phyloP scores from a whole-genome alignment of 2,888 invertebrate species.

The Rhabditophanes sp. region DNA sequence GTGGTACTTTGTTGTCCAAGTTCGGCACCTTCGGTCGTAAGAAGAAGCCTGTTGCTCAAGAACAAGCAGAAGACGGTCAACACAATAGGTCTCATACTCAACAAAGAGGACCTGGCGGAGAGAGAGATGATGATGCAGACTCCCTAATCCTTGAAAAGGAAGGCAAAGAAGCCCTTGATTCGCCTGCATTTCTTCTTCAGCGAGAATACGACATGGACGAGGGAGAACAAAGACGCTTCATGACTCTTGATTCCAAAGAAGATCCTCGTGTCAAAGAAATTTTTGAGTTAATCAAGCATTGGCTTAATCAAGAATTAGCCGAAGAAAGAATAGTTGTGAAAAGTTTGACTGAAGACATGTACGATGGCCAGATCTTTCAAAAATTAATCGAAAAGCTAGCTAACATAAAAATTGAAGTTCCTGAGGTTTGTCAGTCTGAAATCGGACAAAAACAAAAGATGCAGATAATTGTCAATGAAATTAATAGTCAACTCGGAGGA shows the following conservation, averaged over 20 bases:
- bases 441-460: constrained; percentile 90
- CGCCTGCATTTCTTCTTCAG: constrained; percentile 26
- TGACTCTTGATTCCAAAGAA: constrained; percentile 70
- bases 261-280: constrained; percentile 55
- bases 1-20: too few relatives aligned
- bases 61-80: constrained; percentile 3
- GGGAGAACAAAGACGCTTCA: constrained; percentile 86
- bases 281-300: constrained; percentile 64
- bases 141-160: constrained; percentile 31
- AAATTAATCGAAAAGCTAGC: constrained; percentile 52
- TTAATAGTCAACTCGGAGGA: constrained; percentile 51
- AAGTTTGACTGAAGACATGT: constrained; percentile 83
- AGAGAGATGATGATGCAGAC: constrained; percentile 58
- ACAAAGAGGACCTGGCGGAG: too few relatives aligned
- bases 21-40: constrained; percentile 12
- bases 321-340: constrained; percentile 85
- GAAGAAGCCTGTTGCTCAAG: constrained; percentile 8
- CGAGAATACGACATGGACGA: constrained; percentile 8
- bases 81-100: too few relatives aligned
- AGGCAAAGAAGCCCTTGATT: constrained; percentile 41
- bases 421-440: constrained; percentile 94
- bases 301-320: constrained; percentile 95
- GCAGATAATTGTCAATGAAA: constrained; percentile 53
- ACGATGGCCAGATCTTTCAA: constrained; percentile 78
- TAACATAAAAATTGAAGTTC: constrained; percentile 60